Percentiles rank a stretch among this genome's conserved stretches.
Evolutionary conservation across 2,888 invertebrate genomes (phyloP).

Genomic region (Lithophane leautieri): DNA sequence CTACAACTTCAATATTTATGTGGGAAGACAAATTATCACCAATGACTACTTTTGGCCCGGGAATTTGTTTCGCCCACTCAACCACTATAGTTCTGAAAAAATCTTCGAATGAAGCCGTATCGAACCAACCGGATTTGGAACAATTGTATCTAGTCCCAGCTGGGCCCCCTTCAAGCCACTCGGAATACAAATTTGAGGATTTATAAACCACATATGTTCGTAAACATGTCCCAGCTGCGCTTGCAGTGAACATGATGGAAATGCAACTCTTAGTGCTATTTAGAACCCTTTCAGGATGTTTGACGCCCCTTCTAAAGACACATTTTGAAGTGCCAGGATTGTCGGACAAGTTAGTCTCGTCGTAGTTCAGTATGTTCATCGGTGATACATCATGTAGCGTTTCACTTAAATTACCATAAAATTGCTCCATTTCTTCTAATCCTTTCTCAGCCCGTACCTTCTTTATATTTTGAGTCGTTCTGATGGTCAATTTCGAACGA

Average conservation of each 20-base stretch:
- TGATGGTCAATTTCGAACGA: conserved; percentile 16
- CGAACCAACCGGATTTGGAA: too few species aligned
- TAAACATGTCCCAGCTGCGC: too few species aligned
- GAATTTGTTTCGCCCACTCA: conserved; percentile 11
- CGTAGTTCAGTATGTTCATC: conserved; percentile 9
- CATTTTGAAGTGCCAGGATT: conserved; percentile 16
- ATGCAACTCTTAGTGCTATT: too few species aligned
- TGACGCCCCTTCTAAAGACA: conserved; percentile 18
- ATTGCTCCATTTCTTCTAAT: conserved; percentile 20
- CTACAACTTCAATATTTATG: too few species aligned
- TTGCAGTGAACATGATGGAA: too few species aligned
- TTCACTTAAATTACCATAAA: conserved; percentile 9
- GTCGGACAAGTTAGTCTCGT: conserved; percentile 13
- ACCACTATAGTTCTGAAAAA: too few species aligned
- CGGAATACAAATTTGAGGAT: too few species aligned
- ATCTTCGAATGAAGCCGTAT: too few species aligned
- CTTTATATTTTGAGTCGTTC: conserved; percentile 15
- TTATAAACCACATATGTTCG: too few species aligned
- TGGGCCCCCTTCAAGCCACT: too few species aligned
- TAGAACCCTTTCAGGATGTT: neutral
- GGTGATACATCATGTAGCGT: conserved; percentile 4
- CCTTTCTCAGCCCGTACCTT: conserved; percentile 11
- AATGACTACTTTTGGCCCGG: conserved; percentile 17
- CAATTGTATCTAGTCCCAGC: too few species aligned
- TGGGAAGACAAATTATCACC: conserved; percentile 14